Base-by-base conservation (phyloP, 2,888 invertebrate genomes). In the Philereme vetulata region DNA sequence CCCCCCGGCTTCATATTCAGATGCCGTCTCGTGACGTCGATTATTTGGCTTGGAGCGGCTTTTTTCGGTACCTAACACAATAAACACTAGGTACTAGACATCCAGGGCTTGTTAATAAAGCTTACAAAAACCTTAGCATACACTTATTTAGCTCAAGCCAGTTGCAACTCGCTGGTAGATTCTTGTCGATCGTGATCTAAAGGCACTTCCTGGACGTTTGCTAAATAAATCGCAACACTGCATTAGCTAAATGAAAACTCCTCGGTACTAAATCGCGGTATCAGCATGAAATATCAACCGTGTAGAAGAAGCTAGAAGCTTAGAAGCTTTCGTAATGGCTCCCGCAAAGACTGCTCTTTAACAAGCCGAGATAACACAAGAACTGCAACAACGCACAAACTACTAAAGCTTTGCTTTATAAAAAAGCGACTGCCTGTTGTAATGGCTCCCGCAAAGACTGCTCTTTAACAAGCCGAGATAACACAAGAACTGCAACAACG, bases 281-380 rank as follows among this genome's bases (percentile, higher is more conserved):
- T 56, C 56, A 32, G 50, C 50, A 38, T 56, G 43, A 50, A 50
- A 35, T 38, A 50, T 56, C 55, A 32, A 48, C 32, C 54, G 7
- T 56, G 56, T 45, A n/a, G n/a, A n/a, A n/a, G n/a, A n/a, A n/a
- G n/a, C n/a, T n/a, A n/a, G n/a, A n/a, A n/a, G n/a, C 45, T 35
- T 51, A 36, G 21, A 36, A 32, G 36, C 50, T 53, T 50, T 36
- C 56, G 43, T 21, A 43, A 35, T 33, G 36, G 44, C n/a, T 36
- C 11, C 21, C 6, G 7, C 34, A 36, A 5, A 11, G 21, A 45
- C 36, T 50, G 10, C 32, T 33, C 48, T 33, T 36, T 35, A 11
- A 33, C 49, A 38, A 44, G 55, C 35, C 4, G 21, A 49, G 55
- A 44, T 49, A 55, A 21, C 55, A 11, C 48, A 48, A 42, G 1